phyloP scores from a whole-genome alignment of 2,797 vertebrate species.

The Ctenopoma kingsleyae region DNA sequence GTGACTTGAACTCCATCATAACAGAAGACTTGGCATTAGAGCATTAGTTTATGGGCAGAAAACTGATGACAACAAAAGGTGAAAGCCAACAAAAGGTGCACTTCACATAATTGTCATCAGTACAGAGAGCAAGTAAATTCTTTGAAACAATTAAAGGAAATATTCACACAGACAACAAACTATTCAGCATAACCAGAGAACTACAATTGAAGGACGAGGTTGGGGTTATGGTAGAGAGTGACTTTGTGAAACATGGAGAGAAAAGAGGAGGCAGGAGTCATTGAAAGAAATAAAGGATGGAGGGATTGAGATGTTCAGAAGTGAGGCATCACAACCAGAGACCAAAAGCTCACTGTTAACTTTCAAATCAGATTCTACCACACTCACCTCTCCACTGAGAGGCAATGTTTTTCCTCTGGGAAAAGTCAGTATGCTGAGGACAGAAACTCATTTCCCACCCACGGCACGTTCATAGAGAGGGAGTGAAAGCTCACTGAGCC shows the following conservation, averaged over 20 bases:
- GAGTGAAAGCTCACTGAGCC: conserved; percentile 46
- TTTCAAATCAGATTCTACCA: conserved; percentile 33
- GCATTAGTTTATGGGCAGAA: neutral
- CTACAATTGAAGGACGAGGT: neutral
- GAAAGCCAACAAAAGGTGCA: neutral
- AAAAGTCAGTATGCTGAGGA: conserved; percentile 30
- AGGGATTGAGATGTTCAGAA: conserved; percentile 24
- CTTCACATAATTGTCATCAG: neutral
- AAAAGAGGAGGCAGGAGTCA: neutral
- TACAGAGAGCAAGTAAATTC: neutral
- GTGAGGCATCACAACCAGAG: conserved; percentile 11
- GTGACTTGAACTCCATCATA: neutral
- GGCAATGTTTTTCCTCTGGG: conserved; percentile 36
- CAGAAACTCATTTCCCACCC: conserved; percentile 43
- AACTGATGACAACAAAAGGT: too few relatives aligned
- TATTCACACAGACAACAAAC: neutral
- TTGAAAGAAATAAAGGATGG: neutral
- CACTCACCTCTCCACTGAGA: conserved; percentile 38
- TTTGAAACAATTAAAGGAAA: conserved; percentile 12
- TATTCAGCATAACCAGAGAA: neutral
- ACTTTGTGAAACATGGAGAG: neutral
- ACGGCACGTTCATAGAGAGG: conserved; percentile 43
- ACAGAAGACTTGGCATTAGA: neutral
- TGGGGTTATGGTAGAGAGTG: neutral
- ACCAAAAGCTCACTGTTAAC: conserved; percentile 4